phyloP scores from a whole-genome alignment of 2,888 invertebrate genomes.

The Dasypolia templi region DNA sequence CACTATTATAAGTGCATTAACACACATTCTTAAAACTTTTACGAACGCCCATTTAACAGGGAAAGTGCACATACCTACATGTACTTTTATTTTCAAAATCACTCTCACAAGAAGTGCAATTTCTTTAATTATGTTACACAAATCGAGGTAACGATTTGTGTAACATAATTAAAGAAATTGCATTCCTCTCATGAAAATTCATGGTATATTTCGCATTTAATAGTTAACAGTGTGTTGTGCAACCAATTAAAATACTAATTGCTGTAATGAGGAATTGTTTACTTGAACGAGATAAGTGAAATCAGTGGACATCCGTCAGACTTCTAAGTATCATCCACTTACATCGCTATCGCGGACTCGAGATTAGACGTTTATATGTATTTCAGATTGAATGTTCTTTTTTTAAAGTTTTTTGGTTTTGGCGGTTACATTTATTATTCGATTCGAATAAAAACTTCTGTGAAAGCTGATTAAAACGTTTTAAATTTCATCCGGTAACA shows the following conservation, averaged over 20 bases:
- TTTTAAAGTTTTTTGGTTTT: constrained; percentile 42
- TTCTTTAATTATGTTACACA: too few relatives aligned
- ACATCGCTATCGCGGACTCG: constrained; percentile 18
- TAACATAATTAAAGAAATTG: constrained; percentile 53
- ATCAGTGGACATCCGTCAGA: constrained; percentile 45
- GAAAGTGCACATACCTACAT: constrained; percentile 63
- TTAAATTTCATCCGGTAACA: constrained; percentile 22
- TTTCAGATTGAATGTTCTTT: constrained; percentile 41
- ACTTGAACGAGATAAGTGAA: constrained; percentile 53
- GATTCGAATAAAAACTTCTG: constrained; percentile 17
- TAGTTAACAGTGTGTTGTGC: constrained; percentile 31
- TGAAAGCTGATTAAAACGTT: constrained; percentile 26
- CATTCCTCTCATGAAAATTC: constrained; percentile 53
- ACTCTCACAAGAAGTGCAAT: constrained; percentile 41
- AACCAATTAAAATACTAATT: constrained; percentile 55
- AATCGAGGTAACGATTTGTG: too few relatives aligned
- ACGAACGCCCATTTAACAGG: constrained; percentile 52
- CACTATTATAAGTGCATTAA: constrained; percentile 64
- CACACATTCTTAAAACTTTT: constrained; percentile 62
- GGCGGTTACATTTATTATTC: constrained; percentile 5
- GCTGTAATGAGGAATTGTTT: constrained; percentile 53
- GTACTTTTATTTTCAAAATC: constrained; percentile 65
- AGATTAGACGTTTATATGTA: constrained; percentile 36
- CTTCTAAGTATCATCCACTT: constrained; percentile 27
- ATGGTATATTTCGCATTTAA: constrained; percentile 30